These are phyloP conservation scores for Acyrthosiphon pisum DNA, from an alignment of 1,140 invertebrate species.

Conservation along the genomic window DNA sequence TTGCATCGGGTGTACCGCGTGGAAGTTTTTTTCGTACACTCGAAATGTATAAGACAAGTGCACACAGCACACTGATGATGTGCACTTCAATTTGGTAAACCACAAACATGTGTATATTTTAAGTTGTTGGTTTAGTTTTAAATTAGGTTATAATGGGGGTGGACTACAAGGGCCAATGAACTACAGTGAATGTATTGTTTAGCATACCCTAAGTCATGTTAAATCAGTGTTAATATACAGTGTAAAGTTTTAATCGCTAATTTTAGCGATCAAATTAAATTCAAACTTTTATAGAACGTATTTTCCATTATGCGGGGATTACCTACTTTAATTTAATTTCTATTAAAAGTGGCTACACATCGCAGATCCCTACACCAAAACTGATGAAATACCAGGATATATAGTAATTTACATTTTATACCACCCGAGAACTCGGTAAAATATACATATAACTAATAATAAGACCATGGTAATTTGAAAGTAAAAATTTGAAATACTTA, in stretches of 20 bases:
- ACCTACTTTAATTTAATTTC: background rate
- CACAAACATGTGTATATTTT: background rate
- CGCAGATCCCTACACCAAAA: background rate
- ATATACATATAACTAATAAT: background rate
- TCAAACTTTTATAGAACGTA: background rate
- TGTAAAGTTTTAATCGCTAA: background rate
- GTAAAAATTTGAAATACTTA: background rate
- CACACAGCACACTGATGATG: too few species aligned
- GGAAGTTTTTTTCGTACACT: too few species aligned
- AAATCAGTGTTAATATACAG: background rate
- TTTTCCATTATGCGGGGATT: background rate
- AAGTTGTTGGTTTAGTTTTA: background rate
- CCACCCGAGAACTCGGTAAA: background rate
- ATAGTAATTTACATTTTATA: background rate
- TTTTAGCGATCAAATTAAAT: background rate
- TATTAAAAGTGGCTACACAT: background rate
- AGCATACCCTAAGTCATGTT: background rate
- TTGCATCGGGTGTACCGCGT: too few species aligned
- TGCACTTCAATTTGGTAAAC: background rate
- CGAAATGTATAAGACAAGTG: too few species aligned
- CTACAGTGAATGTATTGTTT: background rate
- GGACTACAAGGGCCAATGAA: background rate
- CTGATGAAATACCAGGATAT: background rate
- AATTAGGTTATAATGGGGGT: background rate
- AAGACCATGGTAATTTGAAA: background rate